Evolutionary conservation across 2,797 vertebrate genomes (phyloP), one percentile per base, ranked within the genome.

Genomic region (Syngnathus acus): DNA sequence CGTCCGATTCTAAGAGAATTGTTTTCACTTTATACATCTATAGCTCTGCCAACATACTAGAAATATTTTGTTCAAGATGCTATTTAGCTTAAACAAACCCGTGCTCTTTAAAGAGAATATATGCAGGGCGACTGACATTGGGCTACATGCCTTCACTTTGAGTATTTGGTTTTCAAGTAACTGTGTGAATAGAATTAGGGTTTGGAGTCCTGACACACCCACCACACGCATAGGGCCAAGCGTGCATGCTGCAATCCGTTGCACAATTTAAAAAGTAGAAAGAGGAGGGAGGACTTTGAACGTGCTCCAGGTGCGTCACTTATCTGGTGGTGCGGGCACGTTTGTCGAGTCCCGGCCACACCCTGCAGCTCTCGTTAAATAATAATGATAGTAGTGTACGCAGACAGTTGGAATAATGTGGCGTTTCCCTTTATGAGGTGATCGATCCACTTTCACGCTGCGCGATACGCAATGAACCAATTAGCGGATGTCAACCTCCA

Each of bases 371-470:
- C 13, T 19, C 19, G 19, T 50, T 51, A 9, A 45, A 23, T 32
- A 47, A 45, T 47, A 2, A 62, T 23, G 3, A 45, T 21, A 26
- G 39, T 13, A 1, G 9, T 9, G 13, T 7, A 26, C 11, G 7
- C 6, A 7, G 4, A 57, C 1, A 6, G 11, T 16, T 32, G 26
- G 0, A 60, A n/a, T 60, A 39, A 39, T 45, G 0, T 19, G 42
- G 14, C n/a, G 21, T 26, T 13, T 4, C 62, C 4, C 5, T 38
- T 39, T 19, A 13, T 7, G 17, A 38, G 16, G 58, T 32, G 14
- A 60, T 48, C 1, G 19, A 62, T n/a, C 54, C 21, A 62, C 62
- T 66, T 71, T 78, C 67, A 68, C 51, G 62, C 65, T 60, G 48
- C 61, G 1, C 62, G 61, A 57, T 21, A 23, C 51, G 9, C 4